phyloP scores from a whole-genome alignment of 2,113 vertebrate species.

The Pluvialis apricaria region DNA sequence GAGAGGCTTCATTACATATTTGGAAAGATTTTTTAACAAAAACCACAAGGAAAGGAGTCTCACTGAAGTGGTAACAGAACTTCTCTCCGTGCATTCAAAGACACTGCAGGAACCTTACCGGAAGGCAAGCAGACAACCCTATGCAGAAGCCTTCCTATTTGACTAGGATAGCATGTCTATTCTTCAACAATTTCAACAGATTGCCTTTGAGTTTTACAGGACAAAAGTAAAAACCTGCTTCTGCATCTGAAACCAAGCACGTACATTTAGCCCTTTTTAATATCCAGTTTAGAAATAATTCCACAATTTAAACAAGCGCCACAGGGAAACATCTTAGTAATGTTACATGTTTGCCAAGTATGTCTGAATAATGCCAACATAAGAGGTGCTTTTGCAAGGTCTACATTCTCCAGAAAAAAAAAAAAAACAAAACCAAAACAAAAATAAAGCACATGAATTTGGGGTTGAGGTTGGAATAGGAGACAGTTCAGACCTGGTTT shows the following conservation, averaged over 20 bases:
- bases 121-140: background rate
- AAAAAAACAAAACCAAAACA: constrained; percentile 24
- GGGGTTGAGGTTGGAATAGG: constrained; percentile 90
- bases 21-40: background rate
- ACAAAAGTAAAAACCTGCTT: background rate
- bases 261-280: constrained; percentile 55
- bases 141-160: background rate
- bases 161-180: background rate
- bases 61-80: background rate
- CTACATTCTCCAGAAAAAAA: constrained; percentile 76
- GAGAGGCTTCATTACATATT: background rate
- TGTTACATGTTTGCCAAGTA: constrained; percentile 91
- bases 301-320: constrained; percentile 71
- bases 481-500: constrained; percentile 99
- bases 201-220: background rate
- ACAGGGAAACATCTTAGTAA: constrained; percentile 77
- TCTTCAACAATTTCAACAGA: background rate
- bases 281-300: constrained; percentile 65
- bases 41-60: background rate
- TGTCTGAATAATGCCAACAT: constrained; percentile 93
- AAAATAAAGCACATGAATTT: constrained; percentile 82
- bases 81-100: background rate
- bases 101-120: background rate
- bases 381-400: constrained; percentile 82
- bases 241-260: constrained; percentile 30